Percentiles rank a stretch among this genome's conserved stretches.
Evolutionary conservation across 2,113 vertebrate species (phyloP).

Genomic region (Semnornis frantzii): DNA sequence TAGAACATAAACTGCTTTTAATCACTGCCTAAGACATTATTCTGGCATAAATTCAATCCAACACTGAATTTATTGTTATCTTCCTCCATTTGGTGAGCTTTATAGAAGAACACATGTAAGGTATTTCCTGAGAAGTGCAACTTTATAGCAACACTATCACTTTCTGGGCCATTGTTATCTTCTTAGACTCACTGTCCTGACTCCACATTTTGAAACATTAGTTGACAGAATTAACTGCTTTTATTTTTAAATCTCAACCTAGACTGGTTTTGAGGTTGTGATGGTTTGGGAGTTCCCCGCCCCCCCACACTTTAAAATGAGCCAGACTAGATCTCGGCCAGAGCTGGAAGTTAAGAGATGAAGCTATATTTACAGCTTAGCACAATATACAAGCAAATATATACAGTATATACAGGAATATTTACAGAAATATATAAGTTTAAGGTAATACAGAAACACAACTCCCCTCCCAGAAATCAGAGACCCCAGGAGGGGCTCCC

Average conservation of each 20-base stretch:
- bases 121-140: neutral
- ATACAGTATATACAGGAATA: no score
- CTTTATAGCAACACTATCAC: neutral
- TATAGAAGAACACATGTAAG: neutral
- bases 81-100: neutral
- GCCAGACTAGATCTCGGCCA: no score
- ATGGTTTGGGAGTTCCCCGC: no score
- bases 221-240: neutral
- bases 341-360: no score
- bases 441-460: no score
- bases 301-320: no score
- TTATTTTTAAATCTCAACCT: neutral
- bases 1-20: neutral
- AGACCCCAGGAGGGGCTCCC: no score
- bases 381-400: no score
- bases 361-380: no score
- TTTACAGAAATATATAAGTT: no score
- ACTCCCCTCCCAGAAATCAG: no score
- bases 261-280: neutral
- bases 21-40: neutral
- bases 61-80: neutral
- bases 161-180: accelerated
- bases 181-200: no score
- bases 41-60: neutral
- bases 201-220: neutral